Percentiles rank a stretch among this genome's conserved stretches.
These are phyloP conservation scores for Brenthis ino DNA, from an alignment of 2,888 invertebrate genomes.

Conservation along the genomic window DNA sequence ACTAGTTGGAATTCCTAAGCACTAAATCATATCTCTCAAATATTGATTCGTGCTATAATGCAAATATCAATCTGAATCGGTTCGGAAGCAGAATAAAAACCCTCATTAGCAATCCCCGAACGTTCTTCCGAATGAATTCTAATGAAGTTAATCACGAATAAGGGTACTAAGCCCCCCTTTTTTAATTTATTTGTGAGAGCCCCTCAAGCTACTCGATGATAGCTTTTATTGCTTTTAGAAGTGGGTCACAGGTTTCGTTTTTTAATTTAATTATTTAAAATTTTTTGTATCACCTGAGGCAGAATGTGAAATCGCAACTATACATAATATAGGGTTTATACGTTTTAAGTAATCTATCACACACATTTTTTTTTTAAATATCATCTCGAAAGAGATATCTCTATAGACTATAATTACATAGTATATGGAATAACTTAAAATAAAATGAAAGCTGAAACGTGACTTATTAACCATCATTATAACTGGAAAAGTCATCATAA, in stretches of 20 bases:
- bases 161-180: slow-evolving; percentile 50
- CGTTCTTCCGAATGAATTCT: slow-evolving; percentile 68
- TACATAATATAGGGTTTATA: too few relatives aligned
- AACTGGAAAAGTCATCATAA: too few relatives aligned
- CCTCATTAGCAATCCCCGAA: slow-evolving; percentile 62
- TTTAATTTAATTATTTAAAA: slow-evolving; percentile 38
- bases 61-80: slow-evolving; percentile 38
- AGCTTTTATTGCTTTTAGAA: slow-evolving; percentile 54
- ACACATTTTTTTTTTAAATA: too few relatives aligned
- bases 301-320: neutral
- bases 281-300: slow-evolving; percentile 5
- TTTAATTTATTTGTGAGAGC: slow-evolving; percentile 61
- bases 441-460: too few relatives aligned
- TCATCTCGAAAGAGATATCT: too few relatives aligned
- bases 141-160: slow-evolving; percentile 71
- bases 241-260: slow-evolving; percentile 43
- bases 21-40: slow-evolving; percentile 22
- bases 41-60: slow-evolving; percentile 29
- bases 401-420: too few relatives aligned
- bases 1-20: slow-evolving; percentile 3
- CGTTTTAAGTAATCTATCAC: too few relatives aligned
- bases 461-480: too few relatives aligned
- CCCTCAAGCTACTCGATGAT: slow-evolving; percentile 48
- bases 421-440: too few relatives aligned
- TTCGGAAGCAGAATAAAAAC: slow-evolving; percentile 53